Evolutionary conservation across 1,140 invertebrate species (phyloP).

Genomic region (Pemphigus obesinymphae): DNA sequence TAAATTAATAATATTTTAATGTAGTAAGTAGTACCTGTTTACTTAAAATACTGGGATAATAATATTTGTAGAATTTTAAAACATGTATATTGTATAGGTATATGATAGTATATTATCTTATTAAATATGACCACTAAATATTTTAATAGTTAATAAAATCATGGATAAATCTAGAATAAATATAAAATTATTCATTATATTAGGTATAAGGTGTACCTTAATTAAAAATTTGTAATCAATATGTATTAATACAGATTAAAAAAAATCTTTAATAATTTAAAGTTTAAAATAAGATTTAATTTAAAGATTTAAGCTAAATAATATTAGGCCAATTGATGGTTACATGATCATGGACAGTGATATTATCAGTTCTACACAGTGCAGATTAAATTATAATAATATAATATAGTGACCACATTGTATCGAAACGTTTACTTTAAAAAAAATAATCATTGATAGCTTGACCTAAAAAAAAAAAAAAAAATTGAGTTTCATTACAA

Average conservation of each 20-base stretch:
- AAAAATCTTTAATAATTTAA: background rate
- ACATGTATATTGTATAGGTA: too few species aligned
- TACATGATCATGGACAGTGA: background rate
- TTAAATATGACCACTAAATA: too few species aligned
- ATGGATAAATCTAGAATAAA: too few species aligned
- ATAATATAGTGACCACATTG: background rate
- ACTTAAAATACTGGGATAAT: too few species aligned
- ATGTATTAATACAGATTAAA: background rate
- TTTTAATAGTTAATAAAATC: too few species aligned
- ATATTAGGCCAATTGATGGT: background rate
- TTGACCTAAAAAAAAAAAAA: conserved; percentile 6
- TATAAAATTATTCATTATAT: too few species aligned
- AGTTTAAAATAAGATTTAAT: background rate
- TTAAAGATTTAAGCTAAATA: background rate
- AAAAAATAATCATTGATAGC: background rate
- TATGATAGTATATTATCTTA: too few species aligned
- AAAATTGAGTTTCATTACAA: background rate
- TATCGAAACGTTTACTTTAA: background rate
- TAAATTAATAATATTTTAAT: too few species aligned
- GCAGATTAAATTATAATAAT: background rate
- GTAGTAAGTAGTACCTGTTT: too few species aligned
- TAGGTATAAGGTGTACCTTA: too few species aligned
- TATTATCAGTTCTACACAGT: background rate
- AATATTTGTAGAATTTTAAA: too few species aligned
- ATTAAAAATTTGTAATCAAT: too few species aligned